These are phyloP conservation scores for Leptoteleia sp. DNA, from an alignment of 1,140 invertebrate genomes.

Conservation along the genomic window DNA sequence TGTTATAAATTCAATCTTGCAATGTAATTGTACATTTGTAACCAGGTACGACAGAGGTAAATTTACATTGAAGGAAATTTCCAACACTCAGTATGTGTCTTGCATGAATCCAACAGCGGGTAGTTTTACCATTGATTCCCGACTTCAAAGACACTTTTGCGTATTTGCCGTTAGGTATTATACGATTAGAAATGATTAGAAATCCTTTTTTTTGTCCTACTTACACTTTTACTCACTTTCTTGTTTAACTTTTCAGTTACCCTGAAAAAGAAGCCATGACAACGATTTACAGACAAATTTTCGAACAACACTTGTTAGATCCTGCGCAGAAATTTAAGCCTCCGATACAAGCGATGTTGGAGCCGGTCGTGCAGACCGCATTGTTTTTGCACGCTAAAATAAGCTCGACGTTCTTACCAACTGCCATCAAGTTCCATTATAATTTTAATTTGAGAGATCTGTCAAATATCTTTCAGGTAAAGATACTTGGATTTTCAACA, in stretches of 20 bases:
- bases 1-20: too few relatives aligned
- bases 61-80: constrained; percentile 94
- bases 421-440: constrained; percentile 97
- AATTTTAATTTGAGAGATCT: constrained; percentile 95
- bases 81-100: constrained; percentile 95
- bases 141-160: constrained; percentile 95
- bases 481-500: neutral
- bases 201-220: neutral
- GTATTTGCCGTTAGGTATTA: constrained; percentile 92
- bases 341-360: constrained; percentile 83
- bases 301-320: constrained; percentile 88
- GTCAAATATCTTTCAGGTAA: constrained; percentile 93
- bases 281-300: constrained; percentile 92
- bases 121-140: constrained; percentile 95
- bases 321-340: constrained; percentile 85
- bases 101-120: constrained; percentile 98
- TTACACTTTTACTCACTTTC: constrained; percentile 7
- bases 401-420: constrained; percentile 89
- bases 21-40: neutral
- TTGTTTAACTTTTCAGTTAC: constrained; percentile 84
- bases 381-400: constrained; percentile 90
- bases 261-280: constrained; percentile 90
- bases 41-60: constrained; percentile 90
- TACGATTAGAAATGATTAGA: neutral
- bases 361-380: constrained; percentile 86